phyloP scores from a whole-genome alignment of 2,888 invertebrate species.

The Nymphalis c-album region DNA sequence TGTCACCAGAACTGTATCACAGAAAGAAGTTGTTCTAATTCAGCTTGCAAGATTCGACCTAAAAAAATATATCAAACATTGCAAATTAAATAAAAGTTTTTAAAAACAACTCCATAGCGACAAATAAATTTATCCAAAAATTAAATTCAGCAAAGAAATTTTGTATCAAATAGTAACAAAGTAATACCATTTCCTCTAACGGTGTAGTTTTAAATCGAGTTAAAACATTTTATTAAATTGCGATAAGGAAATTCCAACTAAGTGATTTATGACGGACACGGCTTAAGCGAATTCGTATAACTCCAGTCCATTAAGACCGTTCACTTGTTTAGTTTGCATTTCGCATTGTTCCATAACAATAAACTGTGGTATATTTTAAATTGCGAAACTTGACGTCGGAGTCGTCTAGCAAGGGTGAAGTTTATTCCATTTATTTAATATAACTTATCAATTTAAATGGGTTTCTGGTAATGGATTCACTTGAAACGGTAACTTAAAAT shows the following conservation, averaged over 20 bases:
- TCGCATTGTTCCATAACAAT: slow-evolving; percentile 32
- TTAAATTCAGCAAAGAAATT: no score
- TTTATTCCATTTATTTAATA: slow-evolving; percentile 28
- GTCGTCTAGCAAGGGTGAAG: slow-evolving; percentile 17
- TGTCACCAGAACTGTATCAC: no score
- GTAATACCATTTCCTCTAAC: background rate
- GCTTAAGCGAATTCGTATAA: slow-evolving; percentile 9
- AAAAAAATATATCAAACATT: no score
- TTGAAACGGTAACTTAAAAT: background rate
- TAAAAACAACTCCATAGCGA: no score
- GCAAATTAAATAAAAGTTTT: no score
- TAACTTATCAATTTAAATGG: slow-evolving; percentile 28
- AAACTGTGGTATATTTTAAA: slow-evolving; percentile 37
- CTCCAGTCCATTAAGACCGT: slow-evolving; percentile 28
- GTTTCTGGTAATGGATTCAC: background rate
- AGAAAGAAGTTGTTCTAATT: no score
- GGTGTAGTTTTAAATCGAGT: background rate
- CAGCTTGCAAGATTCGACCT: no score
- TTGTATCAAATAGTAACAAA: no score
- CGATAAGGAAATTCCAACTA: slow-evolving; percentile 9
- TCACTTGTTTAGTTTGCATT: slow-evolving; percentile 21
- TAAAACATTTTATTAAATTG: background rate
- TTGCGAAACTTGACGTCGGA: slow-evolving; percentile 34
- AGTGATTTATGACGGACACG: slow-evolving; percentile 10
- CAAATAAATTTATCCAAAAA: no score